Percentiles rank a stretch among this genome's conserved stretches.
phyloP scores from a whole-genome alignment of 2,797 vertebrate genomes.

The Bovichtus variegatus region DNA sequence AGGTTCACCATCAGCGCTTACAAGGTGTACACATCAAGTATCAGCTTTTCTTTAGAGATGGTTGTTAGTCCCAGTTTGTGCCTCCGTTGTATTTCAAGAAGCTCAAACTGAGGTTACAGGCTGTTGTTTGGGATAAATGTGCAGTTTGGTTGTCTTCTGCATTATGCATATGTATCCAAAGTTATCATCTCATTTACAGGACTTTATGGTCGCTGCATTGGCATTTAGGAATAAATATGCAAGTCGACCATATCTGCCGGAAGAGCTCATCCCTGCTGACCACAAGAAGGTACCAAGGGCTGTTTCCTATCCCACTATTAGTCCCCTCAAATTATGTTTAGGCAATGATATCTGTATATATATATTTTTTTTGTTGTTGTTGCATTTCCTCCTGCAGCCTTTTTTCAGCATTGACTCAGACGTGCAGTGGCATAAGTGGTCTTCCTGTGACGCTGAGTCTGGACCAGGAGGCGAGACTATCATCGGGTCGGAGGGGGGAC shows the following conservation, averaged over 20 bases:
- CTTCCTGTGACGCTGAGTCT: slow-evolving; percentile 48
- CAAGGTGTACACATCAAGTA: slow-evolving; percentile 74
- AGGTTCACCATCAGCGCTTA: slow-evolving; percentile 88
- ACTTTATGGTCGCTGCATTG: slow-evolving; percentile 83
- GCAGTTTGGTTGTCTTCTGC: not conserved
- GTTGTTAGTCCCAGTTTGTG: not conserved
- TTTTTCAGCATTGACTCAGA: slow-evolving; percentile 77
- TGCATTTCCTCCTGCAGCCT: slow-evolving; percentile 49
- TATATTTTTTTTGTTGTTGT: not conserved
- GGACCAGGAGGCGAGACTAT: slow-evolving; percentile 73
- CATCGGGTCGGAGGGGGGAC: slow-evolving; percentile 86
- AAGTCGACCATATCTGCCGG: slow-evolving; percentile 87
- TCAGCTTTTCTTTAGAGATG: not conserved
- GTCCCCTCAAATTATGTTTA: not conserved
- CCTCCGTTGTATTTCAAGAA: not conserved
- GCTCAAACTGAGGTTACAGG: not conserved
- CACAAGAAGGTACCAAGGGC: slow-evolving; percentile 82
- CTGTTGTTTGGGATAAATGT: not conserved
- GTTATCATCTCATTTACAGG: slow-evolving; percentile 71
- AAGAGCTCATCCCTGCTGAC: slow-evolving; percentile 81
- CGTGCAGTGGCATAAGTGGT: slow-evolving; percentile 85
- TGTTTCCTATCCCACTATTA: not conserved
- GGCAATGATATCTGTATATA: not conserved
- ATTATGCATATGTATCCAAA: not conserved
- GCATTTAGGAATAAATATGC: slow-evolving; percentile 91